These are phyloP conservation scores for Parnassius mnemosyne DNA, from an alignment of 2,888 invertebrate species.

Conservation along the genomic window DNA sequence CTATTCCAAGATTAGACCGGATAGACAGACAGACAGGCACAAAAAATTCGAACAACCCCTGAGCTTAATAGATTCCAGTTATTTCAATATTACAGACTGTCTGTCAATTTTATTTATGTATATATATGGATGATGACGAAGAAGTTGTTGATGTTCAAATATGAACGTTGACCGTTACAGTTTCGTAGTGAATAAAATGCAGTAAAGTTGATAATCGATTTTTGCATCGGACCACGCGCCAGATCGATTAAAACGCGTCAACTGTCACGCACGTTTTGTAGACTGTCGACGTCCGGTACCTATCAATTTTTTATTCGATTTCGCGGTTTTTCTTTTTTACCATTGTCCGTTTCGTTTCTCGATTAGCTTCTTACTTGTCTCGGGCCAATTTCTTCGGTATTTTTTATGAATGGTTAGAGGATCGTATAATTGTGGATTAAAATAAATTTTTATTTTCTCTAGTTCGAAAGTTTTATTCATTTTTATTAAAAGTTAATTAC, in stretches of 20 bases:
- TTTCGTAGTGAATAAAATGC: conserved; percentile 4
- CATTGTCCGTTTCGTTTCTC: conserved; percentile 60
- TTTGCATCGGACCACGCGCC: conserved; percentile 58
- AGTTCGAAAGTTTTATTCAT: neutral
- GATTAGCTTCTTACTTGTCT: conserved; percentile 54
- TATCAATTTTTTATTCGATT: conserved; percentile 54
- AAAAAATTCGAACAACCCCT: no score
- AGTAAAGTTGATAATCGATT: conserved; percentile 49
- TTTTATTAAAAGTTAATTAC: conserved; percentile 34
- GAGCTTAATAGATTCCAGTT: no score
- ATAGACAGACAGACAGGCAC: no score
- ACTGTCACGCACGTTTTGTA: conserved; percentile 66
- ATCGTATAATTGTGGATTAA: conserved; percentile 48
- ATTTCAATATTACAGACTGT: no score
- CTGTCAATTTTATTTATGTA: no score
- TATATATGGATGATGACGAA: no score
- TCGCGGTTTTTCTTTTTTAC: conserved; percentile 45
- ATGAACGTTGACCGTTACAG: neutral
- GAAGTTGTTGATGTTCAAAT: no score
- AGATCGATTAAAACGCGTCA: conserved; percentile 59
- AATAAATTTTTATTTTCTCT: conserved; percentile 45
- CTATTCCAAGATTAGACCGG: no score
- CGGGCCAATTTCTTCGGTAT: conserved; percentile 45
- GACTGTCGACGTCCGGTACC: conserved; percentile 58
- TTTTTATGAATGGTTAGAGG: conserved; percentile 17